Evolutionary conservation across 2,888 invertebrate genomes (phyloP).

Genomic region (Tetanocera ferruginea): DNA sequence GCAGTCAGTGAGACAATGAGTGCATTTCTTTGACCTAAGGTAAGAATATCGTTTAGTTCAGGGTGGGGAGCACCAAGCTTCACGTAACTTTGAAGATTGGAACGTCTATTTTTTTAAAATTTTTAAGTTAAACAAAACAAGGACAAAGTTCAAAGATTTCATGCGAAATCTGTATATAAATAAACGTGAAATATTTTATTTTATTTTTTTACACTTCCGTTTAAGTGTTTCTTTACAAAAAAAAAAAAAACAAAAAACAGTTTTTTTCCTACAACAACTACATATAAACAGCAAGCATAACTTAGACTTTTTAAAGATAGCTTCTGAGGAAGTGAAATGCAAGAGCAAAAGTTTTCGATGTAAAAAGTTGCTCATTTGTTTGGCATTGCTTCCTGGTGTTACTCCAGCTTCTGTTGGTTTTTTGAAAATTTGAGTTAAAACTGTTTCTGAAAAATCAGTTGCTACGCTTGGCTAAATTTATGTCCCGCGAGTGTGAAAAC

Average conservation of each 20-base stretch:
- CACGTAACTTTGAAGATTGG: neutral
- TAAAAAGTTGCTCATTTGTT: conserved; percentile 26
- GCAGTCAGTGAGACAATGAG: neutral
- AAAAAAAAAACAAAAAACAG: neutral
- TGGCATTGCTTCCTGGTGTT: conserved; percentile 4
- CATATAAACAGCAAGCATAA: neutral
- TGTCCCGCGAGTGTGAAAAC: conserved; percentile 49
- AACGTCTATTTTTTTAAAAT: neutral
- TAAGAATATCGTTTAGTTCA: neutral
- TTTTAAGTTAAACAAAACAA: neutral
- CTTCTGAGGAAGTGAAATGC: neutral
- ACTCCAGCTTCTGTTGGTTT: neutral
- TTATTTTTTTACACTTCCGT: neutral
- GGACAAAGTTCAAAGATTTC: conserved; percentile 16
- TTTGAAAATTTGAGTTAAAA: conserved; percentile 32
- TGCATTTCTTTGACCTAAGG: neutral
- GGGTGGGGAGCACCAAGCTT: neutral
- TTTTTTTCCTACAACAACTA: neutral
- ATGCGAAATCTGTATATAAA: conserved; percentile 7
- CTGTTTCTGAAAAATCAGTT: conserved; percentile 46
- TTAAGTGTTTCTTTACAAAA: no score
- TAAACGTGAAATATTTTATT: neutral
- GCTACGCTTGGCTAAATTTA: conserved; percentile 49
- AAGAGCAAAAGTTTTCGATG: neutral
- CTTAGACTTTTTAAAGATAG: no score